Conservation (phyloP, 35 echinoderm and acorn worm species). For the Eucidaris tribuloides region DNA sequence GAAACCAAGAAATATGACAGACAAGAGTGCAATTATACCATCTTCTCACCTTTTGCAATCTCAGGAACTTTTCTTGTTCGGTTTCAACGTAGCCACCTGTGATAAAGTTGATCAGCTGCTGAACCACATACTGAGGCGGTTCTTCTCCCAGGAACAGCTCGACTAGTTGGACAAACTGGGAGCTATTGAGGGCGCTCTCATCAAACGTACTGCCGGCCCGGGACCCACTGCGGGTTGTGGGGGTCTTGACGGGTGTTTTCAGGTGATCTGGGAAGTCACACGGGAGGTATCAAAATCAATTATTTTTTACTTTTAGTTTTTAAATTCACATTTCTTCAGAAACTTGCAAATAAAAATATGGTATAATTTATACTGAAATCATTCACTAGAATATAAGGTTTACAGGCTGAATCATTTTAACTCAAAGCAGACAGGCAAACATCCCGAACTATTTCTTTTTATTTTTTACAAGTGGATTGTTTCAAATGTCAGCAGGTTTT, state of each 20-base stretch:
- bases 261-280: background rate
- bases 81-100: conserved; percentile 88
- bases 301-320: background rate
- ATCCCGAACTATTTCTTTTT: no score
- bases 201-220: conserved; percentile 89
- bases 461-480: no score
- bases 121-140: conserved; percentile 48
- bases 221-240: conserved; percentile 61
- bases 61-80: conserved; percentile 90
- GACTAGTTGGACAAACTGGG: conserved; percentile 84
- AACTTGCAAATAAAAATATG: no score
- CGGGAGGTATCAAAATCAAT: background rate
- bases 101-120: conserved; percentile 66
- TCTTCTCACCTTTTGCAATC: conserved; percentile 89
- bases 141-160: conserved; percentile 79
- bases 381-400: no score
- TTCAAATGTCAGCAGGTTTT: no score
- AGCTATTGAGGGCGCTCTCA: conserved; percentile 78
- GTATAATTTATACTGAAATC: no score
- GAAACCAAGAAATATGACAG: no score
- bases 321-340: background rate
- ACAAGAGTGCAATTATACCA: no score
- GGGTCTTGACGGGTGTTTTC: conserved; percentile 70
- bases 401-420: no score
- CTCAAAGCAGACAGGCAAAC: no score